Base-by-base conservation (phyloP, 2,113 vertebrate genomes). In the Brachypodius melanocephalos region DNA sequence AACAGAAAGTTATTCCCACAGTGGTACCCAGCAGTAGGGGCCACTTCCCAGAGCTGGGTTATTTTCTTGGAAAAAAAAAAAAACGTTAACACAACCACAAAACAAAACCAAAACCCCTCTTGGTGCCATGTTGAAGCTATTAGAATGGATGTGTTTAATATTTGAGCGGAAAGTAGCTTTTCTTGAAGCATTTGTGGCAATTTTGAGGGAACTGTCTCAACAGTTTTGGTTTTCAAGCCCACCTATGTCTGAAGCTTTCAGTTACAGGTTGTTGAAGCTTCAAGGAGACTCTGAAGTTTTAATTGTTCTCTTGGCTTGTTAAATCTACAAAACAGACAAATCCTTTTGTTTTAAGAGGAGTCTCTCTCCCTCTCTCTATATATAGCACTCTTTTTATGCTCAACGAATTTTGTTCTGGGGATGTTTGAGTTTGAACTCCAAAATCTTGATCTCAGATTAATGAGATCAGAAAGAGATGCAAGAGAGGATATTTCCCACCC, bases 341-440 rank as follows among this genome's bases (percentile, higher is more conserved):
- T 72, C n/a, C 3, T 24, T 71, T 51, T 46, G 11, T 29, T 89
- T 77, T 63, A 36, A 40, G 74, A 85, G 14, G 43, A 71, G 20
- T 34, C 3, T 17, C 2, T 3, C 16, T 21, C 32, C 3, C 14
- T 40, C 8, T 69, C 17, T 26, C 3, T n/a, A 4, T n/a, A 4
- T 26, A 15, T 18, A 2, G 26, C 5, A 28, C 17, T 62, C 4
- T 0, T 58, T 48, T 63, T 85, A 10, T 72, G 28, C 17, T 31
- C 28, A 32, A 22, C 10, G 14, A 38, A 0, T 63, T 71, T 90
- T 55, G 2, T 61, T 85, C 28, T 13, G 20, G 21, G 25, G 28
- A 7, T 57, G 24, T 66, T 61, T 32, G 34, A 74, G 42, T n/a
- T 66, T 18, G 28, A 67, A 45, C 8, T 75, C 32, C 49, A 32